Evolutionary conservation across 2,797 vertebrate genomes (phyloP).

Genomic region (Sitta carolinensis): DNA sequence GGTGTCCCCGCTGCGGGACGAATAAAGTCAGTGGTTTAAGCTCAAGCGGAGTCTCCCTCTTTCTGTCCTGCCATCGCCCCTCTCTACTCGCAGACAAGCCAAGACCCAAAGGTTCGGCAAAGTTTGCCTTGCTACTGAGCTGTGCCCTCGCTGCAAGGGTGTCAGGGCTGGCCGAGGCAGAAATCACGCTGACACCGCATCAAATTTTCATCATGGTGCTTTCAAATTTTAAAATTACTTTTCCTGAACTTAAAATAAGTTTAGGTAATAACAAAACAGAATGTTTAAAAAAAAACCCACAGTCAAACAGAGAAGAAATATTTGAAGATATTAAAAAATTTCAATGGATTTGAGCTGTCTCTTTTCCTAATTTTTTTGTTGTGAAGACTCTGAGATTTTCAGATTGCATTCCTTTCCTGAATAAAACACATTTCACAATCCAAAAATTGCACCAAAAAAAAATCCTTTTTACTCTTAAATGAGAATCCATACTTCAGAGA

Average conservation of each 20-base stretch:
- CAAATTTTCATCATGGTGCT: neutral
- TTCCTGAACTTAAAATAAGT: neutral
- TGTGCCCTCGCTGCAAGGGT: too few relatives aligned
- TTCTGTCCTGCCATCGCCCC: too few relatives aligned
- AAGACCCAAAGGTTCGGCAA: too few relatives aligned
- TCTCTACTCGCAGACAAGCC: too few relatives aligned
- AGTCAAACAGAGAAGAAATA: neutral
- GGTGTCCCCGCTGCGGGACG: too few relatives aligned
- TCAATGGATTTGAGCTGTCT: neutral
- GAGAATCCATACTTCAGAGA: neutral
- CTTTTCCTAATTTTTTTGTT: neutral
- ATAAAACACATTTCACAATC: neutral
- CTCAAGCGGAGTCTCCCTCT: too few relatives aligned
- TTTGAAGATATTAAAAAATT: neutral
- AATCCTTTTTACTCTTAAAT: neutral
- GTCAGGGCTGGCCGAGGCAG: too few relatives aligned
- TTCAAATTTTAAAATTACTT: neutral
- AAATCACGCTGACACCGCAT: too few relatives aligned
- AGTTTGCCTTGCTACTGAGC: too few relatives aligned
- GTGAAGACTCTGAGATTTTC: neutral
- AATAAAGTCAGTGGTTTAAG: too few relatives aligned
- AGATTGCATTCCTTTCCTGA: neutral
- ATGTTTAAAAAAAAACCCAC: rapidly evolving
- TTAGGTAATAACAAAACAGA: neutral
- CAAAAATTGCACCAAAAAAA: neutral